Percentiles rank a stretch among this genome's conserved stretches.
phyloP scores from a whole-genome alignment of 2,113 vertebrate genomes.

The Microtus ochrogaster region DNA sequence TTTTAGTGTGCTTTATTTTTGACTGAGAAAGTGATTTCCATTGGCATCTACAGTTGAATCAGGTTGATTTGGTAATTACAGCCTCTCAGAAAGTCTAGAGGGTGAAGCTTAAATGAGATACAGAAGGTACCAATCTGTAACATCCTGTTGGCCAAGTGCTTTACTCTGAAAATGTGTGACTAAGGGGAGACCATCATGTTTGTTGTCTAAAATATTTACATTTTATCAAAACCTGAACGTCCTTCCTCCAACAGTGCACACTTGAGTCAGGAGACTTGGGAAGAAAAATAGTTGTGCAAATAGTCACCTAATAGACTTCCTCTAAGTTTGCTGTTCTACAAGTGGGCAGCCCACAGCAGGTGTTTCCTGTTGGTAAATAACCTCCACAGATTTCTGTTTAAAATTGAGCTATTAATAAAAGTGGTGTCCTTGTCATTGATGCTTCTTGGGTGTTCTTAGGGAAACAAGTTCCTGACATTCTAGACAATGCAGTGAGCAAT shows the following conservation, averaged over 20 bases:
- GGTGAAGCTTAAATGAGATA: not conserved
- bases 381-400: not conserved
- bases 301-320: not conserved
- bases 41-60: not conserved
- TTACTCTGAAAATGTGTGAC: not conserved
- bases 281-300: not conserved
- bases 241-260: not conserved
- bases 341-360: not conserved
- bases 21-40: not conserved
- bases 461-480: not conserved
- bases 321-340: not conserved
- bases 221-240: not conserved
- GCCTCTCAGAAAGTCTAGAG: not conserved
- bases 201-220: not conserved
- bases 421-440: not conserved
- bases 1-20: not conserved
- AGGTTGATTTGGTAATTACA: not conserved
- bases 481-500: not conserved
- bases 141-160: not conserved
- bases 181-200: not conserved
- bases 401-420: conserved; percentile 31
- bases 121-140: not conserved
- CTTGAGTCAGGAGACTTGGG: not conserved
- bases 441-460: not conserved
- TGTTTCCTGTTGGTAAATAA: conserved; percentile 68